These are phyloP conservation scores for Gibbula magus DNA, from an alignment of 2,888 invertebrate species.

Conservation along the genomic window DNA sequence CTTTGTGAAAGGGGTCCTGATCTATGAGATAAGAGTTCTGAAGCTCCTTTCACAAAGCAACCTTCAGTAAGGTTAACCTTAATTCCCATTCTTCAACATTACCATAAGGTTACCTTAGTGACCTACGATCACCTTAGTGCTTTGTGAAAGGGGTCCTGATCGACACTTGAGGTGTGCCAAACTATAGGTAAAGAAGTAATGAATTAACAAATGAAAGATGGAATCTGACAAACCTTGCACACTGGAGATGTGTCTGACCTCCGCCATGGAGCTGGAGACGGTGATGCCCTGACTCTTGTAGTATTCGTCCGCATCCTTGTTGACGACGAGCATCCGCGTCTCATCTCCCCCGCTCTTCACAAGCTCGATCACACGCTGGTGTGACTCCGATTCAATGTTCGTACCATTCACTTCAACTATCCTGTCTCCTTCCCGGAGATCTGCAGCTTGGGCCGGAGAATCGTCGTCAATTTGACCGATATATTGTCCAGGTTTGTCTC, in stretches of 20 bases:
- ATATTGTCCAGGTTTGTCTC: slow-evolving; percentile 93
- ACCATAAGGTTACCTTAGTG: too few relatives aligned
- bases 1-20: too few relatives aligned
- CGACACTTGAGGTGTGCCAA: too few relatives aligned
- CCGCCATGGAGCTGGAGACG: slow-evolving; percentile 46
- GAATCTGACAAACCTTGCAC: too few relatives aligned
- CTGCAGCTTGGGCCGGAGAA: slow-evolving; percentile 79
- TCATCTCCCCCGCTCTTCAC: slow-evolving; percentile 90
- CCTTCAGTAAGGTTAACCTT: too few relatives aligned
- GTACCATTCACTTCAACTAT: slow-evolving; percentile 87
- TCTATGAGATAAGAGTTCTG: too few relatives aligned
- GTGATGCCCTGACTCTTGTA: slow-evolving; percentile 79
- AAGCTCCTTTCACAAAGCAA: too few relatives aligned
- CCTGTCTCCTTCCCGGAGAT: slow-evolving; percentile 87
- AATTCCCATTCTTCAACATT: too few relatives aligned
- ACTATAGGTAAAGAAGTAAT: too few relatives aligned
- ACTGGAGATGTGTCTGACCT: slow-evolving; percentile 37
- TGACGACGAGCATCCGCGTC: slow-evolving; percentile 90
- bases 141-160: too few relatives aligned
- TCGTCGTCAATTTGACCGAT: slow-evolving; percentile 92
- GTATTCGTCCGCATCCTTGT: slow-evolving; percentile 84
- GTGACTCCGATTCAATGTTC: slow-evolving; percentile 91
- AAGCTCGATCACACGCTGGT: slow-evolving; percentile 91
- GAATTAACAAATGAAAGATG: too few relatives aligned
- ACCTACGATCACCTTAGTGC: too few relatives aligned